Evolutionary conservation across 2,113 vertebrate genomes (phyloP), one percentile per base, ranked within the genome.

Genomic region (Pachycephala philippinensis): DNA sequence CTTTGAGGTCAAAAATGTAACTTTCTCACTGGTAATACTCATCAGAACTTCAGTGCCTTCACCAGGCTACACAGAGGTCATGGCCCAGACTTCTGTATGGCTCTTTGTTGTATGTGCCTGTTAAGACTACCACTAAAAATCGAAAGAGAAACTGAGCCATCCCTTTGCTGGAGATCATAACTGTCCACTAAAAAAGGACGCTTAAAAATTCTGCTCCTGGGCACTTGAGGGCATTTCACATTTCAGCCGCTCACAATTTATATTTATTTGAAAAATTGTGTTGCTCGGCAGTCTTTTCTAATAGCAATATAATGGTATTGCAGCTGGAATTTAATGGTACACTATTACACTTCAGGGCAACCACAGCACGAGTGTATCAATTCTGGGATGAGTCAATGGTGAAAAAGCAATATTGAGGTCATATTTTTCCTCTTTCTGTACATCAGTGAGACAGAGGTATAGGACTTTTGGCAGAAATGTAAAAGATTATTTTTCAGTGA

Each of bases 211-310:
- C 61, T 86, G 40, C 79, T 92, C 39, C 59, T 95, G 92, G 93
- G 71, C 88, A 96, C 78, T 95, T 94, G 69, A 94, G 82, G 83
- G 87, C 66, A 92, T 95, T 96, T 97, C 89, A 91, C 76, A 91
- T 91, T 96, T 95, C 71, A 90, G 84, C 81, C 74, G 83, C 77
- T 95, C 95, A 94, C 87, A 97, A 91, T 97, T 97, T 97, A 97
- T 97, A 97, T 95, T 97, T 97, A 96, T 95, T 95, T 97, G 95
- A 97, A 97, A 95, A 97, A 96, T 61, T 52, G 87, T 93, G 72
- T 92, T 95, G 59, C 76, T 94, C 10, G 42, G 84, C 94, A 93
- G 93, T 95, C 95, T 94, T 96, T 97, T 92, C 93, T 97, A 97
- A 96, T 95, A 96, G 92, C 86, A 88, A 90, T 95, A 91, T 97